Base-by-base conservation (phyloP, 2,888 invertebrate species). In the Amphipyra tragopoginis region DNA sequence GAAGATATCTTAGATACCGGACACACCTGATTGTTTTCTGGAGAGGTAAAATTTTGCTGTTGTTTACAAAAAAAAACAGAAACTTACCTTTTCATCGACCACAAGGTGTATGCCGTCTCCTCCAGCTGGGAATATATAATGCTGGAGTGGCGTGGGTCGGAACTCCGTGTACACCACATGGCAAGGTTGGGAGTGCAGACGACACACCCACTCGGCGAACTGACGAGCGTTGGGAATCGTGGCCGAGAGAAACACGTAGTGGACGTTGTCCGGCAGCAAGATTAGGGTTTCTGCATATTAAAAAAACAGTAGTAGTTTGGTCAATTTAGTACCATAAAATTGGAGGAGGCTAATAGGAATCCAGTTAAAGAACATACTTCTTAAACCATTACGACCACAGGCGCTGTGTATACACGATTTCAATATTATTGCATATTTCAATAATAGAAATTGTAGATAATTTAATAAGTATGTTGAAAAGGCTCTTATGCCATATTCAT, bases 81-180 rank as follows among this genome's bases (percentile, higher is more conserved):
- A n/a, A 83, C 45, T 40, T 86, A 97, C 97, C 91, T 96, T 97
- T 91, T 98, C 98, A 94, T 99, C 98, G 0, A 99, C 98, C 51
- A 99, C 99, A 83, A 99, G 96, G 91, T 99, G 99, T 79, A 99
- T 98, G 3, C 98, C 98, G 89, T 98, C 98, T 0, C 99, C 99
- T 1, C 99, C 99, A 14, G 98, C 97, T 0, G 99, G 99, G 92
- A 98, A 99, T 66, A 99, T 97, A 87, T 99, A 99, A 94, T 99
- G 99, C 89, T 99, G 99, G 63, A 99, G 95, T 0, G 99, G 99
- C 0, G 99, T 99, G 1, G 99, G 99, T 40, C 99, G 95, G 89
- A 97, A 99, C 90, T 99, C 99, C 0, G 99, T 99, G 91, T 99
- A 99, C 36, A 99, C 99, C 39, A 99, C 99, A 89, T 99, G 99